These are phyloP conservation scores for Talpa occidentalis DNA, from an alignment of 2,113 vertebrate genomes.

Conservation along the genomic window DNA sequence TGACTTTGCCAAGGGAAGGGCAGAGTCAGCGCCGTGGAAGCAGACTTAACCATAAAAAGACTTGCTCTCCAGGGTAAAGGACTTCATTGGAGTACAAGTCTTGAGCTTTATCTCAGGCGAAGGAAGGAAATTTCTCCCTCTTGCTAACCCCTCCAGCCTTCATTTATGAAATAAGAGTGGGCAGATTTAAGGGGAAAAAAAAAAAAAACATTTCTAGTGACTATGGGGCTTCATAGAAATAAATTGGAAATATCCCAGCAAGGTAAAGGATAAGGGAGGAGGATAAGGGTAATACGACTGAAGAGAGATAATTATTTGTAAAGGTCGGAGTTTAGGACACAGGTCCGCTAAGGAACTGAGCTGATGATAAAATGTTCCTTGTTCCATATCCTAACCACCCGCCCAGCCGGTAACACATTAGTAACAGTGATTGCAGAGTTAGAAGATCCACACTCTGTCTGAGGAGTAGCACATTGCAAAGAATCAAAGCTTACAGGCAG, in stretches of 20 bases:
- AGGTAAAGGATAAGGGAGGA: background rate
- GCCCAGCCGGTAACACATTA: background rate
- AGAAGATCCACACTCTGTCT: background rate
- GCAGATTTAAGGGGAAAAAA: background rate
- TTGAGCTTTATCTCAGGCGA: background rate
- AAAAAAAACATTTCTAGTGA: background rate
- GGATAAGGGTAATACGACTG: background rate
- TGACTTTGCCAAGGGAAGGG: background rate
- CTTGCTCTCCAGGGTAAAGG: background rate
- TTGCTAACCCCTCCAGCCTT: rapidly evolving
- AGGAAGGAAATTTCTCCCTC: background rate
- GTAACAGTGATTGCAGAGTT: background rate
- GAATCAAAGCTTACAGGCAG: background rate
- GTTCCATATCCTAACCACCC: no score
- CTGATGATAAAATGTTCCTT: background rate
- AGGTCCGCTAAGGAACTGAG: background rate
- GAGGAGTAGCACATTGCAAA: background rate
- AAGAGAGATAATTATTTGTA: background rate
- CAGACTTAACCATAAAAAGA: background rate
- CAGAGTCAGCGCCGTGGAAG: background rate
- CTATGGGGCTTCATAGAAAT: background rate
- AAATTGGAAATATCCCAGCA: background rate
- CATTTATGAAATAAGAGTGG: background rate
- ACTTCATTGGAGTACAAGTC: background rate
- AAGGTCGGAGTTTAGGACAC: background rate